Evolutionary conservation across 2,113 vertebrate species (phyloP).

Genomic region (Tyto alba): DNA sequence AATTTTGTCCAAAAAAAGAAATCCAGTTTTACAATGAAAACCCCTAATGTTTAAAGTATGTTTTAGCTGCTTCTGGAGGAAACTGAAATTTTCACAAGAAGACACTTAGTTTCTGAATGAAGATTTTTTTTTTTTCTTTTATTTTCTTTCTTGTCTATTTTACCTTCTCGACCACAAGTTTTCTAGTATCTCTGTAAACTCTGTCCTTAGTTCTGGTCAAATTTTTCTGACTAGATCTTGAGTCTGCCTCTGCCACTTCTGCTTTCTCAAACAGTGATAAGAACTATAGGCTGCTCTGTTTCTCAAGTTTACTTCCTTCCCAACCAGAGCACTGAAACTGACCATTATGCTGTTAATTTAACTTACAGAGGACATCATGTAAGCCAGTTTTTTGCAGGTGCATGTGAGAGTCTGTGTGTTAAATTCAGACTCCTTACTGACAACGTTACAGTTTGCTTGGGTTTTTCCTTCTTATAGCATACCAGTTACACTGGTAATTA

Average conservation of each 20-base stretch:
- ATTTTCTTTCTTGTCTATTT: background rate
- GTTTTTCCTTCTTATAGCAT: background rate
- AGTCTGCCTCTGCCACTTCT: background rate
- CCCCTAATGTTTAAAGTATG: background rate
- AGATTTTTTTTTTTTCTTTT: background rate
- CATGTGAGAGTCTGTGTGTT: background rate
- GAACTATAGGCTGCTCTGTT: background rate
- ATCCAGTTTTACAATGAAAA: background rate
- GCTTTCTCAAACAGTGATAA: background rate
- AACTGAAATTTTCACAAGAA: background rate
- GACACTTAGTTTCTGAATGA: background rate
- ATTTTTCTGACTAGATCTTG: background rate
- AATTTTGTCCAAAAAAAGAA: conserved; percentile 24
- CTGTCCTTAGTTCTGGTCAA: background rate
- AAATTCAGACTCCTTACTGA: background rate
- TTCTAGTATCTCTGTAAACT: background rate
- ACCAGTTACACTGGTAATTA: background rate
- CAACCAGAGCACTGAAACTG: background rate
- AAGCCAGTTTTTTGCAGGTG: background rate
- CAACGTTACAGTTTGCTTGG: background rate
- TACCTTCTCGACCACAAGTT: background rate
- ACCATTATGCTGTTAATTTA: background rate
- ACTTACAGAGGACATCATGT: background rate
- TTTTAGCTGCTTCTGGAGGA: background rate
- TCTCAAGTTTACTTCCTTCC: background rate